A percentile compares a stretch with the other conserved stretches of the same genome.
These are phyloP conservation scores for Zele albiditarsus DNA, from an alignment of 2,888 invertebrate genomes.

Conservation along the genomic window DNA sequence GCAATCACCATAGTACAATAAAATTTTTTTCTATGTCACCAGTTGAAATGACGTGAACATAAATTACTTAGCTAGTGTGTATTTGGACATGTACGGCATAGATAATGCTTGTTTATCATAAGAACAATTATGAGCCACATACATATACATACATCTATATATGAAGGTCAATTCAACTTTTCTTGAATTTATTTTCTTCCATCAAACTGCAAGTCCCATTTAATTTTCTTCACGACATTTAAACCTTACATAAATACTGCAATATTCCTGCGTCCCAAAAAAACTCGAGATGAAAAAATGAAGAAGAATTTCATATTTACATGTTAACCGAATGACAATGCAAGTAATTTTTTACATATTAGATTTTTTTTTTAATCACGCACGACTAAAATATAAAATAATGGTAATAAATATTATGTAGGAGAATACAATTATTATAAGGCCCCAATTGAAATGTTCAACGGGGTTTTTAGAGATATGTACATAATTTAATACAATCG, in stretches of 20 bases:
- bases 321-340: neutral
- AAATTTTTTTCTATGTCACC: neutral
- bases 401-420: conserved; percentile 34
- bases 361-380: neutral
- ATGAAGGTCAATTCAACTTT: neutral
- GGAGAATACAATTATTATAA: conserved; percentile 33
- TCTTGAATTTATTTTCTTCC: neutral
- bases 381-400: conserved; percentile 25
- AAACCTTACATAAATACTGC: neutral
- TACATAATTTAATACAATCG: conserved; percentile 48
- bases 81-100: neutral
- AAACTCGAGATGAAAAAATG: neutral
- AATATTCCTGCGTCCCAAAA: neutral
- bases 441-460: conserved; percentile 38
- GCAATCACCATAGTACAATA: neutral
- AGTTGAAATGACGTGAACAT: neutral
- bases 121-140: neutral
- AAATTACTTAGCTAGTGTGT: neutral
- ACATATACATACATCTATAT: neutral
- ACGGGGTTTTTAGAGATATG: conserved; percentile 44
- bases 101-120: neutral
- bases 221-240: neutral
- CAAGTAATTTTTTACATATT: neutral
- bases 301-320: neutral
- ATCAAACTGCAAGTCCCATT: neutral